A percentile compares a stretch with the other conserved stretches of the same genome.
These are phyloP conservation scores for Dinoponera quadriceps DNA, from an alignment of 1,140 invertebrate genomes.

Conservation along the genomic window DNA sequence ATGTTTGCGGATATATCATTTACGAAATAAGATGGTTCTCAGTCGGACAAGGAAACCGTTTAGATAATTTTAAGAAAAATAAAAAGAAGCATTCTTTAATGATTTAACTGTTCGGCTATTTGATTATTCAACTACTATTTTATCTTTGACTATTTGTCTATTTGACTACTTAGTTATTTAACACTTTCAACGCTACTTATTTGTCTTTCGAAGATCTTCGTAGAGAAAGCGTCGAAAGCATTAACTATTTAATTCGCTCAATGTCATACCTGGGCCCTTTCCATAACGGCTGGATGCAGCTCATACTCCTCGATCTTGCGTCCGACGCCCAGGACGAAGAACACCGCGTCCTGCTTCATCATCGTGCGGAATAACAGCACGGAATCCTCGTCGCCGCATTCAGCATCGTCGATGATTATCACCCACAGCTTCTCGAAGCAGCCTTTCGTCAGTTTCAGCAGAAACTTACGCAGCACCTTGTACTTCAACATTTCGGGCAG, in stretches of 20 bases:
- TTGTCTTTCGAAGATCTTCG: no score
- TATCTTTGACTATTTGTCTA: no score
- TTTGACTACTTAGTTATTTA: no score
- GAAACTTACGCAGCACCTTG: constrained; percentile 80
- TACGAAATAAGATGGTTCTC: no score
- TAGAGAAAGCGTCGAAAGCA: no score
- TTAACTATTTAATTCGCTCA: background rate
- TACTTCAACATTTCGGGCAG: constrained; percentile 75
- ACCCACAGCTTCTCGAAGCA: constrained; percentile 84
- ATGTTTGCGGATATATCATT: background rate
- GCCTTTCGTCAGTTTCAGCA: constrained; percentile 73
- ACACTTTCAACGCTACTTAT: no score
- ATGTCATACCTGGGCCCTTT: constrained; percentile 73
- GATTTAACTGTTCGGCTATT: no score
- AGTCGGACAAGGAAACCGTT: no score
- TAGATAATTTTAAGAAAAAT: no score
- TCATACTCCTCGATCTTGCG: constrained; percentile 70
- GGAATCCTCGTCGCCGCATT: constrained; percentile 86
- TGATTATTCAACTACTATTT: no score
- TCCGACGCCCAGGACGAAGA: constrained; percentile 79
- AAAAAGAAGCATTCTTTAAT: no score
- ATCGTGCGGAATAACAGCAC: constrained; percentile 84
- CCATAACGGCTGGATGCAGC: constrained; percentile 65
- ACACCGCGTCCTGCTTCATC: constrained; percentile 72
- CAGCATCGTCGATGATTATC: constrained; percentile 86